Base-by-base conservation (phyloP, 2,113 vertebrate genomes). In the Thamnophis sirtalis region DNA sequence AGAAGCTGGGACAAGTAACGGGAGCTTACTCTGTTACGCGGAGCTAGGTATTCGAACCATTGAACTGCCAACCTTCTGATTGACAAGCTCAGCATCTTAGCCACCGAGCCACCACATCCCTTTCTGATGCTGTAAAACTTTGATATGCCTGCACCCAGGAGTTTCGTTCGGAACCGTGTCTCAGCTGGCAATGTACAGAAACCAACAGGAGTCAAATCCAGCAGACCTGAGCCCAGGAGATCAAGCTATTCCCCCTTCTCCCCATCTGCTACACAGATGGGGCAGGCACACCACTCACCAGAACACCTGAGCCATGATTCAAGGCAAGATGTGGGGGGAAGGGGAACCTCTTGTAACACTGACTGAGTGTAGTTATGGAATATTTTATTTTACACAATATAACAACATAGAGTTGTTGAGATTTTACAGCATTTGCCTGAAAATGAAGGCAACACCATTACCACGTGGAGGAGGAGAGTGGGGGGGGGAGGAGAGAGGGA, bases 361-460 rank as follows among this genome's bases (percentile, higher is more conserved):
- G 97, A 96, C 94, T 96, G 88, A 89, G 58, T 91, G 96, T 97
- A 96, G 94, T 95, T 96, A 97, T 92, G 95, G 96, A 98, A 96
- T 98, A 97, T 97, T 98, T 97, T 98, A 98, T 98, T 99, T 98
- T 97, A 98, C 98, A 98, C 98, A 98, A 98, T 97, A 97, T 98
- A 98, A 98, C 97, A 98, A 98, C 98, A 98, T 98, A 97, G 97
- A 96, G 97, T 98, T 98, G 98, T 98, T 98, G 97, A 97, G 94
- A 96, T 97, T 98, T 98, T 98, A 99, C 97, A 99, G 97, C 96
- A 97, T 97, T 97, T 98, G 97, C 97, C 98, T 98, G 94, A 97
- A 87, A 98, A 98, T 96, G 97, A 98, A 98, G 98, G 97, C 98
- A 97, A 97, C 96, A 97, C 95, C 97, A 97, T 96, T 95, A 97